phyloP scores from a whole-genome alignment of 2,113 vertebrate species.

The Prionailurus bengalensis region DNA sequence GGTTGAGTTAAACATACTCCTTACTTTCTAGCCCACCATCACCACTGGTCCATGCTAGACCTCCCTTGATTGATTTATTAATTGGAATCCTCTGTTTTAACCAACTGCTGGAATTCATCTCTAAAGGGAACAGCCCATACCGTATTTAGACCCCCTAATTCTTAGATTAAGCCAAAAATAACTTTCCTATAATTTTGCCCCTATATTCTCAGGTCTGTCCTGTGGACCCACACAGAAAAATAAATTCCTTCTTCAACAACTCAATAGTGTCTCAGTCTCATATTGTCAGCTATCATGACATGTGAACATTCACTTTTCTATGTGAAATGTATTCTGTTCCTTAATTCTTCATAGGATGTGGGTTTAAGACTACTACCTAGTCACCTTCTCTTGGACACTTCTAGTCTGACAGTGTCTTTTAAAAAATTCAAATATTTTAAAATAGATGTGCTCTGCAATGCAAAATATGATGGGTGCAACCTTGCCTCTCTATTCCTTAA shows the following conservation, averaged over 20 bases:
- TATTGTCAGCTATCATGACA: not conserved
- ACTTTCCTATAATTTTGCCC: not conserved
- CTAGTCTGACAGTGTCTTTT: conserved; percentile 25
- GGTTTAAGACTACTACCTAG: not conserved
- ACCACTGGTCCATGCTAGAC: not conserved
- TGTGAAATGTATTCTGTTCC: not conserved
- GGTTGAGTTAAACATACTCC: not conserved
- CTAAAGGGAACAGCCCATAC: not conserved
- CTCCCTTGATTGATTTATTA: not conserved
- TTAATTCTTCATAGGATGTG: conserved; percentile 33
- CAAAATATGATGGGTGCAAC: conserved; percentile 16
- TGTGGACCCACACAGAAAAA: not conserved
- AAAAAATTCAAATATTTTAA: conserved; percentile 45
- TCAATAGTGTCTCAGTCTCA: not conserved
- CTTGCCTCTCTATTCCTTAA: not conserved
- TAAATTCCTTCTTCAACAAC: not conserved
- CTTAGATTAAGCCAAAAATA: conserved; percentile 52
- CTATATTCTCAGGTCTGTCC: not conserved
- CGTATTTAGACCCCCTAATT: not conserved
- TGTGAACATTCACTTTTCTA: not conserved
- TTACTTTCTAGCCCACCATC: not conserved
- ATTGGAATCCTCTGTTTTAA: conserved; percentile 36
- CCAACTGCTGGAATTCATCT: not conserved
- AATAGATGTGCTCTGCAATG: not conserved
- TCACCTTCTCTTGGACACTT: conserved; percentile 26